Percentiles rank a stretch among this genome's conserved stretches.
Evolutionary conservation across 2,113 vertebrate genomes (phyloP).

Genomic region (Elachura formosa): DNA sequence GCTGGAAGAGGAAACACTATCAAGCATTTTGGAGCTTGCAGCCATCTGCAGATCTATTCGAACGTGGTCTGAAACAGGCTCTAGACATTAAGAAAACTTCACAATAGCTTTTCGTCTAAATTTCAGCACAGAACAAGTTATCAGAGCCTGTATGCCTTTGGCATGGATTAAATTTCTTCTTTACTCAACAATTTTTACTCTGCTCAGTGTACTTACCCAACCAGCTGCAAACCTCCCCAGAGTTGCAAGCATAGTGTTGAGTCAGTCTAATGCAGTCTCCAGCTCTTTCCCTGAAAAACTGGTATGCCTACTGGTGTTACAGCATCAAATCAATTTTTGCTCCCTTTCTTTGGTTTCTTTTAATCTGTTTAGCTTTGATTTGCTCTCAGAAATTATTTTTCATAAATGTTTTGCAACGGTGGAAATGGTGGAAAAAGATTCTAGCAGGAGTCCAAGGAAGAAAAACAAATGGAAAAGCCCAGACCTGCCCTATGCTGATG

Average conservation of each 20-base stretch:
- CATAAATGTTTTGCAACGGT: neutral
- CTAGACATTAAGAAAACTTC: neutral
- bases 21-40: neutral
- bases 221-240: conserved; percentile 28
- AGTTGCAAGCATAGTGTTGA: neutral
- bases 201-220: neutral
- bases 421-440: neutral
- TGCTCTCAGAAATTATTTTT: neutral
- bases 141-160: neutral
- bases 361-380: neutral
- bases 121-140: conserved; percentile 38
- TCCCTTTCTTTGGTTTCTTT: neutral
- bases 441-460: neutral
- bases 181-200: neutral
- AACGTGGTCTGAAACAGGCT: neutral
- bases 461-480: neutral
- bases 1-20: neutral
- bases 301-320: neutral
- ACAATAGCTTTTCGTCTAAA: conserved; percentile 32
- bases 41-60: neutral
- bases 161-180: conserved; percentile 6
- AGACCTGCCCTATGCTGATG: neutral
- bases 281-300: neutral
- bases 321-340: neutral
- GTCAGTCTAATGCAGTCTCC: neutral